Evolutionary conservation across 2,888 invertebrate species (phyloP), one percentile per base, ranked within the genome.

Genomic region (Busseola fusca): DNA sequence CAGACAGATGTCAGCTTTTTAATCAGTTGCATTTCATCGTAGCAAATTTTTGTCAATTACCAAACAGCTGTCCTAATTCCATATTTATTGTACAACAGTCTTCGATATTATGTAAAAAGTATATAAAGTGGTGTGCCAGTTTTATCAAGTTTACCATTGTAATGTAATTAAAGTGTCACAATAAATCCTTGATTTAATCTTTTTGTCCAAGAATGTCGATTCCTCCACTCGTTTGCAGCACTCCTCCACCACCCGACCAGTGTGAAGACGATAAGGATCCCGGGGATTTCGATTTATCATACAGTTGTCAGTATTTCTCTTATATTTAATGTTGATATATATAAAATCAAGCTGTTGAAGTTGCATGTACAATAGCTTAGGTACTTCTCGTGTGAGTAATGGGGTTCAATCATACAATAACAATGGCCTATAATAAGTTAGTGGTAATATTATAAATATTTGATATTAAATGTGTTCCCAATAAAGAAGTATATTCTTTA

Each of bases 191-290:
- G 82, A 83, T 76, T 70, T 74, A 77, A 76, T 83, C 81, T 85
- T 83, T 76, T 75, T 86, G 77, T 80, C 81, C 74, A 82, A 94
- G 87, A 87, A 96, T 96, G 96, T 96, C 96, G 88, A 96, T 97
- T 90, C 97, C 97, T 90, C 97, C 97, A 78, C 94, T 97, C 84
- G 96, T 97, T 86, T 96, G 97, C 85, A 96, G 96, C 74, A 96
- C 97, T 85, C 97, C 97, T 86, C 97, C 97, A 78, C 97, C 97
- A 74, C 95, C 96, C 74, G 97, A 97, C 82, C 96, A 96, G 87
- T 96, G 96, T 78, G 97, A 96, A 70, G 96, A 96, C 76, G 97
- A 97, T 75, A 96, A 97, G 88, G 97, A 97, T 73, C 90, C 89
- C 69, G 95, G 93, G 81, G 95, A 96, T 80, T 95, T 93, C 84